Base-by-base conservation (phyloP, 2,797 vertebrate species). In the Manis pentadactyla region DNA sequence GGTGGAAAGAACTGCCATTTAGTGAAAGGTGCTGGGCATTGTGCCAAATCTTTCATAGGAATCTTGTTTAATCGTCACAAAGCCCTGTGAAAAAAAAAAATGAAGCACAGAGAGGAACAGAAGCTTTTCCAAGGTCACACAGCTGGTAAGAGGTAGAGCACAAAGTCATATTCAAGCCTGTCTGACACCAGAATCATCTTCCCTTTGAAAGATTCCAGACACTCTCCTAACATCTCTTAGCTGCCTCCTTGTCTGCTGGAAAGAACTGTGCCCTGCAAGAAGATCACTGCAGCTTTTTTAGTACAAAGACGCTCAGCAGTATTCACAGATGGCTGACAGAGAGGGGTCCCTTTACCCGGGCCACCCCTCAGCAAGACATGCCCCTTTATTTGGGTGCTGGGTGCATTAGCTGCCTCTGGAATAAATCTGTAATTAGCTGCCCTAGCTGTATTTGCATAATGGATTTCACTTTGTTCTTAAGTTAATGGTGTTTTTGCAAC, bases 371-470 rank as follows among this genome's bases (percentile, higher is more conserved):
- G 87, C 90, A 91, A 96, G 96, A 77, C 34, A 23, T 21, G 37
- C 81, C 95, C 73, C 83, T 96, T 97, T 97, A 96, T 97, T 94
- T 83, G 94, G 97, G 96, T 97, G 96, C 93, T 95, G 95, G 91
- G 84, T 94, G 69, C 93, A 97, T 97, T 97, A 94, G 90, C 96
- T 87, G 94, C 93, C 93, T 96, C 93, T 92, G 96, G 89, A 96
- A 97, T 93, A 95, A 96, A 95, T 97, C 93, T 91, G 96, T 97
- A 97, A 97, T 98, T 97, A 98, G 97, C 84, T 95, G 96, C 96
- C 97, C 96, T 85, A 37, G 89, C 68, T 96, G 79, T 94, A 98
- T 98, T 97, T 98, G 97, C 97, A 98, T 98, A 98, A 98, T 98
- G 97, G 96, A 97, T 97, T 97, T 98, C 95, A 97, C 91, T 97